phyloP scores from a whole-genome alignment of 2,113 vertebrate genomes.

The Heteronetta atricapilla region DNA sequence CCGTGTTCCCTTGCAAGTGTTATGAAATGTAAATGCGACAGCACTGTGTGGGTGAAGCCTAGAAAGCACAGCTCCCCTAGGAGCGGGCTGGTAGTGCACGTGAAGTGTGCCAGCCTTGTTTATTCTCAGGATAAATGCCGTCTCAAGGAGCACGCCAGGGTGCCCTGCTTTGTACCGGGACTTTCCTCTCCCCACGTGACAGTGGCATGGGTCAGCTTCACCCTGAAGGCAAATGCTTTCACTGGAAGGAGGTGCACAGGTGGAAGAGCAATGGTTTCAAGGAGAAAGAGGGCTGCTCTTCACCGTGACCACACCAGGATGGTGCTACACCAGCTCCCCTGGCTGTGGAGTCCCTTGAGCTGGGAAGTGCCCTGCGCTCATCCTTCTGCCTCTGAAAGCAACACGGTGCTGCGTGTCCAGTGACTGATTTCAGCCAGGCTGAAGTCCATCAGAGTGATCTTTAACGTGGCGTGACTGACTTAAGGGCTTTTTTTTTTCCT shows the following conservation, averaged over 20 bases:
- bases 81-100: not conserved
- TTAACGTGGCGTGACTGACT: not conserved
- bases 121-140: not conserved
- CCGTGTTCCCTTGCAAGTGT: not conserved
- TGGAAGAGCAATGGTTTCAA: not conserved
- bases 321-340: not conserved
- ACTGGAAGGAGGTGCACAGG: rapidly evolving
- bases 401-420: rapidly evolving
- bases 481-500: not conserved
- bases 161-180: rapidly evolving
- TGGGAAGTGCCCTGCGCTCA: not conserved
- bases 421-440: not conserved
- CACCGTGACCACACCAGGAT: not conserved
- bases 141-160: not conserved
- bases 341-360: rapidly evolving
- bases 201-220: rapidly evolving
- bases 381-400: not conserved
- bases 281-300: not conserved
- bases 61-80: not conserved
- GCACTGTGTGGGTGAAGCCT: not conserved
- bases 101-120: not conserved
- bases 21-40: not conserved
- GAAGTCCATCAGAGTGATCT: not conserved
- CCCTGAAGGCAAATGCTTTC: not conserved
- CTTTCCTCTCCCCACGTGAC: not conserved